These are phyloP conservation scores for Pandemis corylana DNA, from an alignment of 2,888 invertebrate genomes.

Conservation along the genomic window DNA sequence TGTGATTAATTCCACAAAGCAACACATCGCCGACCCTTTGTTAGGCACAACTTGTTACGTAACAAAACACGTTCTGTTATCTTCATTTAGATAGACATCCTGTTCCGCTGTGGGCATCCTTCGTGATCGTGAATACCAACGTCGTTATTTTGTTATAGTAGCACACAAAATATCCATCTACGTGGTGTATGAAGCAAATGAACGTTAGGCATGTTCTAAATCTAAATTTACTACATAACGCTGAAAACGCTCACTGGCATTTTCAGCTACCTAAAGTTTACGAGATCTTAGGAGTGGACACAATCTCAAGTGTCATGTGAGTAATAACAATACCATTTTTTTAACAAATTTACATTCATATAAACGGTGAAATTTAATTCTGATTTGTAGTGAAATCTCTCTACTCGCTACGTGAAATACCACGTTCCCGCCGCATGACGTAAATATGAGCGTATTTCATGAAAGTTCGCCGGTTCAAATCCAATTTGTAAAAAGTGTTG, in stretches of 20 bases:
- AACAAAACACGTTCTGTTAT: conserved; percentile 55
- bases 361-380: conserved; percentile 20
- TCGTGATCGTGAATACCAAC: conserved; percentile 50
- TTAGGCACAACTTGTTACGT: conserved; percentile 46
- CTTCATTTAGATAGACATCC: conserved; percentile 58
- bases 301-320: not conserved
- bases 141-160: conserved; percentile 38
- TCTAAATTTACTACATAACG: conserved; percentile 2
- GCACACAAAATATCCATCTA: conserved; percentile 39
- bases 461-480: conserved; percentile 64
- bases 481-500: conserved; percentile 72
- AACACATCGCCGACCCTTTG: conserved; percentile 43
- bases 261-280: not conserved
- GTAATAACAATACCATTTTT: conserved; percentile 9
- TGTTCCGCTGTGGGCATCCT: conserved; percentile 51
- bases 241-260: not conserved
- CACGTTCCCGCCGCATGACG: conserved; percentile 27
- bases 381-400: conserved; percentile 34
- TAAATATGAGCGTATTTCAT: conserved; percentile 51
- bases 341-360: conserved; percentile 13
- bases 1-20: conserved; percentile 44
- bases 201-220: conserved; percentile 13
- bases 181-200: not conserved
- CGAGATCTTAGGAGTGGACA: no score
- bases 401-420: conserved; percentile 20